These are phyloP conservation scores for Eledone cirrhosa DNA, from an alignment of 2,888 invertebrate genomes.

Conservation along the genomic window DNA sequence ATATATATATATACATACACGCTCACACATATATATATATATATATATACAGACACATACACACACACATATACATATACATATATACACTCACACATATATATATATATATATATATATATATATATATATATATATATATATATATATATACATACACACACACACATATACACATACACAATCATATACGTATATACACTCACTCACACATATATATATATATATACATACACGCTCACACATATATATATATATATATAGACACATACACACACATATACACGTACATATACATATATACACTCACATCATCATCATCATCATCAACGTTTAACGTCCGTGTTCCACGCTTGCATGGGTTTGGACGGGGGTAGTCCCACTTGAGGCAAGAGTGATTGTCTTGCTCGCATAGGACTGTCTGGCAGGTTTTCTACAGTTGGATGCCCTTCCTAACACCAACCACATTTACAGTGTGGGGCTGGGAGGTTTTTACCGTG, in stretches of 20 bases:
- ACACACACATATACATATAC: not conserved
- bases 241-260: not conserved
- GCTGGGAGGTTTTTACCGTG: no score
- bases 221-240: not conserved
- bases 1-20: not conserved
- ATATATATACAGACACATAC: not conserved
- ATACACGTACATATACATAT: not conserved
- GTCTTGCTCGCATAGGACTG: no score
- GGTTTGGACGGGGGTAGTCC: no score
- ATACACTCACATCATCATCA: not conserved
- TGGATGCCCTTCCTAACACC: no score
- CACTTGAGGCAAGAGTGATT: no score
- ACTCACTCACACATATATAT: not conserved
- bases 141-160: not conserved
- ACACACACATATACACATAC: not conserved
- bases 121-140: not conserved
- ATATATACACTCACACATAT: not conserved
- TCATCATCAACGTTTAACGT: no score
- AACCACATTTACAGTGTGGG: no score
- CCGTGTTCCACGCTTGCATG: no score
- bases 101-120: not conserved
- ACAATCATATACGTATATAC: not conserved
- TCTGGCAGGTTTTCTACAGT: no score
- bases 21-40: not conserved
- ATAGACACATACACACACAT: not conserved